Evolutionary conservation across 2,888 invertebrate genomes (phyloP).

Genomic region (Drosophila melanocephala): DNA sequence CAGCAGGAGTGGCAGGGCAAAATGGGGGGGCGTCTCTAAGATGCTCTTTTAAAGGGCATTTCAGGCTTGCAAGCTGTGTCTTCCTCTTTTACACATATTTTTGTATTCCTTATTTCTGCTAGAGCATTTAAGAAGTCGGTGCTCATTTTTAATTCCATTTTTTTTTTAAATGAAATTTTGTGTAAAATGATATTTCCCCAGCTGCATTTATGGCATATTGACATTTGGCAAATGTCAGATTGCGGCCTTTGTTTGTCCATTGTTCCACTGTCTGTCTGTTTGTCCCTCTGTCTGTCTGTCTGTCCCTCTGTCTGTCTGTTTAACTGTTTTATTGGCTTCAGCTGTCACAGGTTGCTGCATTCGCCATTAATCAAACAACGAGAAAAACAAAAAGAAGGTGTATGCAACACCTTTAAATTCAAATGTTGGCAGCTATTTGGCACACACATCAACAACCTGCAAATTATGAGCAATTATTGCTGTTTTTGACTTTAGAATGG

Average conservation of each 20-base stretch:
- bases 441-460: constrained; percentile 51
- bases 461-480: constrained; percentile 64
- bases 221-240: constrained; percentile 79
- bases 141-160: not conserved
- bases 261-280: constrained; percentile 22
- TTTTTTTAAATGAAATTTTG: constrained; percentile 15
- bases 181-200: constrained; percentile 23
- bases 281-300: constrained; percentile 10
- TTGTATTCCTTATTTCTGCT: not conserved
- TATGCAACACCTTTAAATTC: constrained; percentile 60
- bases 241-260: constrained; percentile 60
- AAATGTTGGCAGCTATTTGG: constrained; percentile 29
- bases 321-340: constrained; percentile 40
- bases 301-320: constrained; percentile 12
- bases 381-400: not conserved
- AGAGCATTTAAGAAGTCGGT: not conserved
- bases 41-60: constrained; percentile 1
- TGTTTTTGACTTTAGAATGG: constrained; percentile 37
- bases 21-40: not conserved
- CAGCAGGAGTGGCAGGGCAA: not conserved
- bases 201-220: constrained; percentile 64
- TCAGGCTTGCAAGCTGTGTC: too few species aligned
- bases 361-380: constrained; percentile 47
- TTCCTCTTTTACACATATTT: not conserved
- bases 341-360: constrained; percentile 36